These are phyloP conservation scores for Coccyzus lansbergi DNA, from an alignment of 2,797 vertebrate genomes.

Conservation along the genomic window DNA sequence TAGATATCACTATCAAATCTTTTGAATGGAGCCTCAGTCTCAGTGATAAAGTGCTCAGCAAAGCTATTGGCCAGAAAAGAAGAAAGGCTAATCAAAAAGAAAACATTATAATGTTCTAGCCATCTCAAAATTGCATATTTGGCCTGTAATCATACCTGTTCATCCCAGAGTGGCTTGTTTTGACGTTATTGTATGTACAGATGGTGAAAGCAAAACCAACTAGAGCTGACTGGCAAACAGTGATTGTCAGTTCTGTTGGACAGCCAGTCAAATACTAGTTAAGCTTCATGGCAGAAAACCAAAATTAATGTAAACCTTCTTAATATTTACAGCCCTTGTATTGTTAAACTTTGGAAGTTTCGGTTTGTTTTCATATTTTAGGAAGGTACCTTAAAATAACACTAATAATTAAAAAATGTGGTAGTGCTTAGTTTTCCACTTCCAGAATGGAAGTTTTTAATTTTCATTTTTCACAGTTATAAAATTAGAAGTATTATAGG, in stretches of 20 bases:
- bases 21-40: not conserved
- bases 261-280: not conserved
- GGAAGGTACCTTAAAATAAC: not conserved
- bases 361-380: not conserved
- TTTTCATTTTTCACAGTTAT: not conserved
- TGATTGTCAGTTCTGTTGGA: not conserved
- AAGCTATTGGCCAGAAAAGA: not conserved
- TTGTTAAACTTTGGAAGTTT: not conserved
- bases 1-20: not conserved
- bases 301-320: not conserved
- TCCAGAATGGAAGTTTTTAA: not conserved
- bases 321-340: not conserved
- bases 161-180: not conserved
- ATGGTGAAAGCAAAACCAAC: not conserved
- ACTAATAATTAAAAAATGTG: no score
- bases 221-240: not conserved
- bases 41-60: not conserved
- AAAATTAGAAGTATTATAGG: not conserved
- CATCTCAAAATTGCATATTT: not conserved
- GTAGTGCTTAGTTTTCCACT: not conserved
- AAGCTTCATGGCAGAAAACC: not conserved
- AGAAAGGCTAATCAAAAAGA: not conserved
- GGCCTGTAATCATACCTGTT: not conserved
- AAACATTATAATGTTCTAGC: not conserved
- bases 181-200: not conserved